phyloP scores from a whole-genome alignment of 1,140 invertebrate species.

The Condylostylus longicornis region DNA sequence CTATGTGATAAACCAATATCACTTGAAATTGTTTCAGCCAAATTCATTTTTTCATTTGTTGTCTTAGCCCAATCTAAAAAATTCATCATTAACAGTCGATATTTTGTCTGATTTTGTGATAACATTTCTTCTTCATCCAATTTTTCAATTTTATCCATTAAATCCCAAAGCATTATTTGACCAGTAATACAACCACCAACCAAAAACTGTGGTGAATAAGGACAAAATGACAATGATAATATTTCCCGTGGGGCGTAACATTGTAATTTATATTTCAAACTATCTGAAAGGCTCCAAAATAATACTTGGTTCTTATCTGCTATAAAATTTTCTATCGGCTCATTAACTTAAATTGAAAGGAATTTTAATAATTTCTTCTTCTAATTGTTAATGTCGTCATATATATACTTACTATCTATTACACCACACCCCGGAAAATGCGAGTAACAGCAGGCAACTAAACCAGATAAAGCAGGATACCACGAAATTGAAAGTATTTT shows the following conservation, averaged over 20 bases:
- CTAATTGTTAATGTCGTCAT: not conserved
- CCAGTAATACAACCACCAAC: constrained; percentile 57
- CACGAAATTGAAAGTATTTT: constrained; percentile 48
- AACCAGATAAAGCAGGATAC: constrained; percentile 51
- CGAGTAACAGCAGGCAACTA: constrained; percentile 47
- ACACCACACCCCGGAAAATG: constrained; percentile 23
- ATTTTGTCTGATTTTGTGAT: constrained; percentile 44
- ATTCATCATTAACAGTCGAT: constrained; percentile 41
- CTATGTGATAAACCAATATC: constrained; percentile 44
- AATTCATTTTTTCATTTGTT: constrained; percentile 36
- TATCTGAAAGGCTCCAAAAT: constrained; percentile 57
- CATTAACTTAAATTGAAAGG: not conserved
- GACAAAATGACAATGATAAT: constrained; percentile 46
- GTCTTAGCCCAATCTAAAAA: constrained; percentile 53
- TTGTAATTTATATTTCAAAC: constrained; percentile 50
- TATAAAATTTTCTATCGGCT: no score
- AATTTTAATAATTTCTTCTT: not conserved
- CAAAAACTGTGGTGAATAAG: constrained; percentile 48
- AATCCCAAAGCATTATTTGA: constrained; percentile 56
- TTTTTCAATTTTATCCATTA: constrained; percentile 47
- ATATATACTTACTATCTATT: constrained; percentile 6
- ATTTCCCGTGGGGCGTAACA: constrained; percentile 50
- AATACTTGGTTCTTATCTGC: constrained; percentile 54
- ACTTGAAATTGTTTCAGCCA: constrained; percentile 44
- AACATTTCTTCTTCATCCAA: constrained; percentile 44